Percentiles rank a stretch among this genome's conserved stretches.
Conservation (phyloP, 2,888 invertebrate genomes). For the Melanotus villosus region DNA sequence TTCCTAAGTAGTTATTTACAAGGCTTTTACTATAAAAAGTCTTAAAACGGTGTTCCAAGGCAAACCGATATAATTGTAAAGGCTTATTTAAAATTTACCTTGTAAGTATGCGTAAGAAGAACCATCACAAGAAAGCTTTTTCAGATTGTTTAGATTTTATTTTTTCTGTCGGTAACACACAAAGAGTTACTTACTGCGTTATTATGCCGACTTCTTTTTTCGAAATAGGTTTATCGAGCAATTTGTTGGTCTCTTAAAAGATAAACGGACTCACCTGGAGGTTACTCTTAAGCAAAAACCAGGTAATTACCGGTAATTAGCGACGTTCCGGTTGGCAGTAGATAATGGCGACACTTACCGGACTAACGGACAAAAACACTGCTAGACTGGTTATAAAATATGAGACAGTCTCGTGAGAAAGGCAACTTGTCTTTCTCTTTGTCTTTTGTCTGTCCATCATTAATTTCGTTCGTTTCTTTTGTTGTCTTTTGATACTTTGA, state of each 20-base stretch:
- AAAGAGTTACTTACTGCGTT: constrained; percentile 6
- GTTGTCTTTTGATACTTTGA: constrained; percentile 12
- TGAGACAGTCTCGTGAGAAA: constrained; percentile 60
- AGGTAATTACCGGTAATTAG: constrained; percentile 63
- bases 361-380: constrained; percentile 62
- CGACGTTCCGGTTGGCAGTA: constrained; percentile 61
- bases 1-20: constrained; percentile 11
- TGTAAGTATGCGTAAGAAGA: background rate
- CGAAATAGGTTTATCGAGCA: constrained; percentile 20
- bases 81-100: background rate
- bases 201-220: constrained; percentile 13
- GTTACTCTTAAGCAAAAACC: constrained; percentile 48
- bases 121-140: background rate
- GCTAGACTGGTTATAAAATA: constrained; percentile 57
- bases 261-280: constrained; percentile 38
- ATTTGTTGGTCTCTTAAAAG: constrained; percentile 25
- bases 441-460: constrained; percentile 45
- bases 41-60: constrained; percentile 2
- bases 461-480: constrained; percentile 32
- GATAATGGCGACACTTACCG: constrained; percentile 59
- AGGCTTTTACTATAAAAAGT: constrained; percentile 14
- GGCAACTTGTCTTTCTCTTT: constrained; percentile 42
- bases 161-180: constrained; percentile 21
- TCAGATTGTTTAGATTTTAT: background rate
- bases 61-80: background rate